Percentiles rank a stretch among this genome's conserved stretches.
Evolutionary conservation across 2,888 invertebrate species (phyloP).

Genomic region (Nineta flava): DNA sequence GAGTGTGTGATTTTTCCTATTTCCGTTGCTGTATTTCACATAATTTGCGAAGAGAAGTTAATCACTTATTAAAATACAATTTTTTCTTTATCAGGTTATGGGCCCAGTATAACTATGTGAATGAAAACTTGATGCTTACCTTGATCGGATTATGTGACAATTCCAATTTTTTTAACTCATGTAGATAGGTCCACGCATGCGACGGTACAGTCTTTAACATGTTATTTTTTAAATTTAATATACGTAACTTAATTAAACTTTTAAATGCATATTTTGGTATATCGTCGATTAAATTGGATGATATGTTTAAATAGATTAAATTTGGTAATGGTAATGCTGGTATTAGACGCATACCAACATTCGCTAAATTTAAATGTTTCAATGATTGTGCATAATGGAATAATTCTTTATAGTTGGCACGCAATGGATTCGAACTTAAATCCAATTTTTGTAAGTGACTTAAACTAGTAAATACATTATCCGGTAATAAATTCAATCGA

Average conservation of each 20-base stretch:
- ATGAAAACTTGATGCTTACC: slow-evolving; percentile 19
- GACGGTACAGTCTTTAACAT: slow-evolving; percentile 57
- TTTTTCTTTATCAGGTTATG: too few relatives aligned
- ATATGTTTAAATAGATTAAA: slow-evolving; percentile 64
- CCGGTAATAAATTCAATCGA: slow-evolving; percentile 68
- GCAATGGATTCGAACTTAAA: slow-evolving; percentile 62
- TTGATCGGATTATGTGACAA: slow-evolving; percentile 68
- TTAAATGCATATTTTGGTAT: slow-evolving; percentile 55
- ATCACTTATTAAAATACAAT: too few relatives aligned
- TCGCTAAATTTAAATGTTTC: slow-evolving; percentile 58
- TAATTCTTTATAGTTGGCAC: slow-evolving; percentile 74
- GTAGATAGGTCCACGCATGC: slow-evolving; percentile 56
- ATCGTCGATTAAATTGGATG: slow-evolving; percentile 56
- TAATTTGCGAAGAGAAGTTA: too few relatives aligned
- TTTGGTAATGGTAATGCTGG: slow-evolving; percentile 64
- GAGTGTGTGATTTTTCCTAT: too few relatives aligned
- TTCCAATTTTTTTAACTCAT: slow-evolving; percentile 57
- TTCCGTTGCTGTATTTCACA: too few relatives aligned
- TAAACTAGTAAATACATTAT: slow-evolving; percentile 74
- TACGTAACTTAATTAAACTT: slow-evolving; percentile 51
- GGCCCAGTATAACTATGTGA: too few relatives aligned
- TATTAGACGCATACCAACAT: slow-evolving; percentile 58
- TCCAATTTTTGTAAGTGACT: slow-evolving; percentile 64
- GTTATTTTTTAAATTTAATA: slow-evolving; percentile 62
- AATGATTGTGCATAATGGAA: slow-evolving; percentile 74